Conservation (phyloP, 2,888 invertebrate genomes). For the Clepsis dumicolana region DNA sequence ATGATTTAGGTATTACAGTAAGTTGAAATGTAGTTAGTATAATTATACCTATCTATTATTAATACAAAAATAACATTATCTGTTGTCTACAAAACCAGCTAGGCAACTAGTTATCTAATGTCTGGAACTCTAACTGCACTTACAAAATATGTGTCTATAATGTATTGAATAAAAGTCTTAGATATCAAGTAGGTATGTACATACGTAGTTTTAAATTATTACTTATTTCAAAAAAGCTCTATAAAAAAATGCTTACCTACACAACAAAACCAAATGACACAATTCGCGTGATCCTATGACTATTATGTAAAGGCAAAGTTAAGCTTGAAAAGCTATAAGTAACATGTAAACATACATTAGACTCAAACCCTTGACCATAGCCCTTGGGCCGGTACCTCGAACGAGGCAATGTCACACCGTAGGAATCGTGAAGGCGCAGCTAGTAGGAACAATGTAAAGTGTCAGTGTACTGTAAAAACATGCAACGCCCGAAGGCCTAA, state of each 20-base stretch:
- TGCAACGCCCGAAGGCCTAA: background rate
- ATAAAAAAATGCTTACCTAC: background rate
- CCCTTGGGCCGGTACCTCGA: constrained; percentile 30
- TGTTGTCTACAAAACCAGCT: background rate
- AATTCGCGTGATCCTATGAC: constrained; percentile 5
- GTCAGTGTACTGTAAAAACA: constrained; percentile 11
- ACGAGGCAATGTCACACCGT: constrained; percentile 39
- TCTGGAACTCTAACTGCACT: background rate
- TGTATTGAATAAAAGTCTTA: background rate
- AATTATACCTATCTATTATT: background rate
- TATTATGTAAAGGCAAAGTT: constrained; percentile 4
- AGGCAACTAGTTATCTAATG: background rate
- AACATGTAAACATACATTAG: constrained; percentile 35
- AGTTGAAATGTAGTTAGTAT: too few species aligned
- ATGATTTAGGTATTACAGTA: too few species aligned
- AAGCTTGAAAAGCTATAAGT: constrained; percentile 20
- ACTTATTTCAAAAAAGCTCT: background rate
- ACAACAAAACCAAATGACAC: background rate
- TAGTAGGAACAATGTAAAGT: constrained; percentile 23
- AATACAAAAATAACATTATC: background rate
- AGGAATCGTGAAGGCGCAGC: constrained; percentile 36
- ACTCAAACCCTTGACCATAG: constrained; percentile 34
- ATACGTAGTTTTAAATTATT: background rate
- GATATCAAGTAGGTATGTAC: too few species aligned
- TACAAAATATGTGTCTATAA: background rate